These are phyloP conservation scores for Oreohelix idahoensis DNA, from an alignment of 1,140 invertebrate genomes.

Conservation along the genomic window DNA sequence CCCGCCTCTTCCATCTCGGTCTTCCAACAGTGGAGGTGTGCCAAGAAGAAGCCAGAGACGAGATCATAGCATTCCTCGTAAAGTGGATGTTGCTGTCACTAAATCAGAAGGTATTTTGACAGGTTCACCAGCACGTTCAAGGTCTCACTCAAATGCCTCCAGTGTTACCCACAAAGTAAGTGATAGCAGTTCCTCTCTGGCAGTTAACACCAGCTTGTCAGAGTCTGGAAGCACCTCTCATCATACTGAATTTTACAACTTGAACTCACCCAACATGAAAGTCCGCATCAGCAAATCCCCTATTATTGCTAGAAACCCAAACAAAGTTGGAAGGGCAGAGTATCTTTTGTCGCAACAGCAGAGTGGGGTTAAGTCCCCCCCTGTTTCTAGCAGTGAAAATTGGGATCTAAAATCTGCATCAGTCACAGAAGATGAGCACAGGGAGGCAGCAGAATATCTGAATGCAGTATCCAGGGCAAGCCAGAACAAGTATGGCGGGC, in stretches of 20 bases:
- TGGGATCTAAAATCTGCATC: background rate
- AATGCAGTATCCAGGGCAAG: slow-evolving; percentile 41
- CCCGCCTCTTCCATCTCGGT: slow-evolving; percentile 12
- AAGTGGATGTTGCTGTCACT: slow-evolving; percentile 18
- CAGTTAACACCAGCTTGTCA: background rate
- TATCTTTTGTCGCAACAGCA: slow-evolving; percentile 16
- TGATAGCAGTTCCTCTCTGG: background rate
- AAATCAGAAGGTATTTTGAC: background rate
- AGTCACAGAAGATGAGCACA: background rate
- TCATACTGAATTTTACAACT: slow-evolving; percentile 37
- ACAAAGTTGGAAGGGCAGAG: slow-evolving; percentile 38
- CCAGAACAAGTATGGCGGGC: slow-evolving; percentile 20
- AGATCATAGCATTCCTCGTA: slow-evolving; percentile 36
- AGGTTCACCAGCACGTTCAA: background rate
- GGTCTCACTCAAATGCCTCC: background rate
- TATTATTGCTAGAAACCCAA: slow-evolving; percentile 28
- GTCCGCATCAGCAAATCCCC: slow-evolving; percentile 31
- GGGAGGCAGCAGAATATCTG: slow-evolving; percentile 21
- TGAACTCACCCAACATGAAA: slow-evolving; percentile 31
- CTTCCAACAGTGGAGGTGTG: background rate
- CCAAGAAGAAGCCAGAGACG: slow-evolving; percentile 24
- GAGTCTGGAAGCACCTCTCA: background rate
- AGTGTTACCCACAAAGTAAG: background rate
- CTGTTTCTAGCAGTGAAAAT: background rate
- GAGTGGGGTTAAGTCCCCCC: slow-evolving; percentile 31